phyloP scores from a whole-genome alignment of 2,797 vertebrate species.

The Sternotherus odoratus region DNA sequence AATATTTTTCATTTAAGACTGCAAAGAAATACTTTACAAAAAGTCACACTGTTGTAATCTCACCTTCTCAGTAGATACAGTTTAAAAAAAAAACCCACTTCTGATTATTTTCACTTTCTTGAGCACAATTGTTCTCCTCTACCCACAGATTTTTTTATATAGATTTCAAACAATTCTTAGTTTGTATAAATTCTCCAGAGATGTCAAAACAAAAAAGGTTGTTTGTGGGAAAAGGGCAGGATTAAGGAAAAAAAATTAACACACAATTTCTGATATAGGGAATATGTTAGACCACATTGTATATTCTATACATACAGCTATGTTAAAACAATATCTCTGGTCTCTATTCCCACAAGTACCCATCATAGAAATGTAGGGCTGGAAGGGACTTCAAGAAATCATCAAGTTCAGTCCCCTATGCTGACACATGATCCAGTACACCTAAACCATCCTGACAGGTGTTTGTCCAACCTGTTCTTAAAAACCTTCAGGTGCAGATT shows the following conservation, averaged over 20 bases:
- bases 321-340: neutral
- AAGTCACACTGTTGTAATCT: neutral
- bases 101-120: neutral
- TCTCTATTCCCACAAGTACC: neutral
- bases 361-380: neutral
- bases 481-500: neutral
- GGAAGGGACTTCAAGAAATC: neutral
- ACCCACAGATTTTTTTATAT: neutral
- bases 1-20: neutral
- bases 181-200: rapidly evolving
- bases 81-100: too few relatives aligned
- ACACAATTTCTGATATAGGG: neutral
- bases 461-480: neutral
- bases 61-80: neutral
- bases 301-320: neutral
- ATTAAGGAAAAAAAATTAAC: neutral
- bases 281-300: neutral
- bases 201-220: neutral
- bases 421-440: neutral
- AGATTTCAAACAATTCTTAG: neutral
- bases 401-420: neutral
- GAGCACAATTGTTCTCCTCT: neutral
- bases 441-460: neutral
- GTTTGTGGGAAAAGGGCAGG: neutral
- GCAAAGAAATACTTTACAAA: neutral